Conservation (phyloP, 2,797 vertebrate species). For the Martes flavigula region DNA sequence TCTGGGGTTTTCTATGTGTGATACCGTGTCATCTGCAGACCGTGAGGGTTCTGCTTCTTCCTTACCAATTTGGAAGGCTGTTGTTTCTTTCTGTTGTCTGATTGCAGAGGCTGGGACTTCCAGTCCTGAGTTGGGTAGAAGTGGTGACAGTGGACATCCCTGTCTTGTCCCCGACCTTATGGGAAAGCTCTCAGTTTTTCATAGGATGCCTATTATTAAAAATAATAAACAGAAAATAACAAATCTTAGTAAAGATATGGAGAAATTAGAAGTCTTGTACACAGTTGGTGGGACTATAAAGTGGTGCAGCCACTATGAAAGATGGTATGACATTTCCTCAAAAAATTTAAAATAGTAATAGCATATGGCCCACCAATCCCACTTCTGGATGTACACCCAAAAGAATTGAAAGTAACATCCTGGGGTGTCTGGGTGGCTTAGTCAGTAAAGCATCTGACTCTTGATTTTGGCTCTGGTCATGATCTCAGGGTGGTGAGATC, state of each 20-base stretch:
- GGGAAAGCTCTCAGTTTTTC: not conserved
- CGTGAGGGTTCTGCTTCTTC: not conserved
- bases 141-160: not conserved
- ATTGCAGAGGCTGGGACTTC: not conserved
- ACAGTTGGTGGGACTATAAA: not conserved
- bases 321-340: not conserved
- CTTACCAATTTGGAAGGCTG: not conserved
- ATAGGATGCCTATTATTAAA: not conserved
- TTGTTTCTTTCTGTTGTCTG: not conserved
- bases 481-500: not conserved
- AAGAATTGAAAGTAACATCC: not conserved
- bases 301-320: accelerated
- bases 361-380: not conserved
- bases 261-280: not conserved
- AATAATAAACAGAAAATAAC: not conserved
- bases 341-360: not conserved
- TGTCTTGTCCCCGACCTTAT: not conserved
- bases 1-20: not conserved
- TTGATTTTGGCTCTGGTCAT: not conserved
- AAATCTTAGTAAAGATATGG: not conserved
- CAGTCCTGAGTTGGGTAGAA: not conserved
- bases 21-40: not conserved
- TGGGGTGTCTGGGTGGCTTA: not conserved
- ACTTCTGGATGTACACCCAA: not conserved
- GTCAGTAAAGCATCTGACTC: not conserved